Conservation (phyloP, 1,140 invertebrate species). For the Drosophila guanche region DNA sequence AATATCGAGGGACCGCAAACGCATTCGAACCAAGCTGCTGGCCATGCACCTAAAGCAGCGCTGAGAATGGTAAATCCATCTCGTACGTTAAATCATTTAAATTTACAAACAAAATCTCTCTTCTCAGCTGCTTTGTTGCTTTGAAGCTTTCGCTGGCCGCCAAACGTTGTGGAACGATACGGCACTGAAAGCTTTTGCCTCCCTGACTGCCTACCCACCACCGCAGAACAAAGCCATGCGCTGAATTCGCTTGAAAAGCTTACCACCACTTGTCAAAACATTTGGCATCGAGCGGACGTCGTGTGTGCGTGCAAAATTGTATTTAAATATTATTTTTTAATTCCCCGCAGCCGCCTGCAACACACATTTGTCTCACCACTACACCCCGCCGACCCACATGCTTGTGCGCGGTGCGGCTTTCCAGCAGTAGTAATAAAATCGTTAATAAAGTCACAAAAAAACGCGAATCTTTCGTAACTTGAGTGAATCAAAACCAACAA, state of each 20-base stretch:
- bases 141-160: constrained; percentile 1
- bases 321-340: no score
- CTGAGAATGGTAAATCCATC: constrained; percentile 6
- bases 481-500: constrained; percentile 9
- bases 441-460: constrained; percentile 3
- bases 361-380: no score
- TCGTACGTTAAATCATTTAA: not conserved
- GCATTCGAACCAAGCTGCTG: constrained; percentile 62
- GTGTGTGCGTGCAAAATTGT: constrained; percentile 16
- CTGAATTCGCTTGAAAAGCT: not conserved
- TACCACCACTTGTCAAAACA: constrained; percentile 4
- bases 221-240: no score
- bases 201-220: no score
- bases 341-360: no score
- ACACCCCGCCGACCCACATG: no score
- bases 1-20: constrained; percentile 84
- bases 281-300: constrained; percentile 21
- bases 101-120: not conserved
- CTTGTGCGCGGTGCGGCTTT: no score
- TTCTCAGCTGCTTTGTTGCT: not conserved
- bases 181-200: not conserved
- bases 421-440: no score
- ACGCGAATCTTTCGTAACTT: constrained; percentile 43
- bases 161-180: not conserved
- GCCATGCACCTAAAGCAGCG: constrained; percentile 57